These are phyloP conservation scores for Rhinella marina DNA, from an alignment of 2,797 vertebrate species.

Conservation along the genomic window DNA sequence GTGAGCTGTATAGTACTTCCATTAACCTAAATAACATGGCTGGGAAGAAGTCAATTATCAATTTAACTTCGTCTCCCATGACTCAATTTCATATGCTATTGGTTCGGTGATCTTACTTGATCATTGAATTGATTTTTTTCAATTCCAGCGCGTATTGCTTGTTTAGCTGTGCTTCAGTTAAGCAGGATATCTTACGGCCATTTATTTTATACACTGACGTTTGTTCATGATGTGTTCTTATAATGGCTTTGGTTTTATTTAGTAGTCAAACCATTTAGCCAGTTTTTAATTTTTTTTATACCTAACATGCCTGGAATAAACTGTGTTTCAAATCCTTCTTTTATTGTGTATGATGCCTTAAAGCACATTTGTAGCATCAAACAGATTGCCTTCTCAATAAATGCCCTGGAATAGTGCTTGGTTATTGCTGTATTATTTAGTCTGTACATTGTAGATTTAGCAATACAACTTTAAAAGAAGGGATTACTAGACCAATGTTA, in stretches of 20 bases:
- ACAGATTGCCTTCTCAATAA: no score
- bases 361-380: no score
- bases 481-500: no score
- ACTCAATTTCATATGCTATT: slow-evolving; percentile 9
- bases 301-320: no score
- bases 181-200: neutral
- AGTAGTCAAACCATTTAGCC: no score
- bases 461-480: no score
- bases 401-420: no score
- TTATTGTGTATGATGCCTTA: no score
- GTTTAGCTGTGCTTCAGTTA: neutral
- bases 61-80: slow-evolving; percentile 3
- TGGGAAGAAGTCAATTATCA: slow-evolving; percentile 12
- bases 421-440: no score
- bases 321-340: no score
- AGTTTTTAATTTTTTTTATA: no score
- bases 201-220: neutral
- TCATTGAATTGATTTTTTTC: slow-evolving; percentile 29
- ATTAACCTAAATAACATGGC: slow-evolving; percentile 1
- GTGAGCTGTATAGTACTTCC: slow-evolving; percentile 9
- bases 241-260: neutral
- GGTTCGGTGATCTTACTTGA: slow-evolving; percentile 28
- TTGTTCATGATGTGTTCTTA: neutral
- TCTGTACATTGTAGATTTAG: no score
- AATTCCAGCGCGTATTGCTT: neutral